Evolutionary conservation across 2,888 invertebrate genomes (phyloP).

Genomic region (Morpho deidamia): DNA sequence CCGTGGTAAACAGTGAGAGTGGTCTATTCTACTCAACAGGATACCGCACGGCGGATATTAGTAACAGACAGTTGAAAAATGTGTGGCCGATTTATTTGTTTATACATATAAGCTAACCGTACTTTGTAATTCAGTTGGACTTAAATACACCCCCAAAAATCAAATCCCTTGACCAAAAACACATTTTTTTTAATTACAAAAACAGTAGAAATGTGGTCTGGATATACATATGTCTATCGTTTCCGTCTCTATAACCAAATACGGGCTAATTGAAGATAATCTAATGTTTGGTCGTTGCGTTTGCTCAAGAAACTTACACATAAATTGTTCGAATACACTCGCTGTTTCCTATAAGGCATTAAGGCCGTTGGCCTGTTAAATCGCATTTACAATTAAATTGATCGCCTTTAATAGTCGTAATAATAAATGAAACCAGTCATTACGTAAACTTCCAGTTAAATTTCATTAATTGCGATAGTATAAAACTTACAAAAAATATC

Average conservation of each 20-base stretch:
- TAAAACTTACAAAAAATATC: too few relatives aligned
- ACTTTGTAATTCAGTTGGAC: too few relatives aligned
- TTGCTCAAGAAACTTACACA: slow-evolving; percentile 22
- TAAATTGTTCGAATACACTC: slow-evolving; percentile 13
- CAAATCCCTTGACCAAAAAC: too few relatives aligned
- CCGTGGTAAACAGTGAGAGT: too few relatives aligned
- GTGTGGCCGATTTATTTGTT: too few relatives aligned
- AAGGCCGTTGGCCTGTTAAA: slow-evolving; percentile 15
- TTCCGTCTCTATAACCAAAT: slow-evolving; percentile 31
- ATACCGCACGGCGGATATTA: too few relatives aligned
- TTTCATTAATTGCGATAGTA: too few relatives aligned
- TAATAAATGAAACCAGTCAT: background rate
- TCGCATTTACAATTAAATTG: slow-evolving; percentile 1
- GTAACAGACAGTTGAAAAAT: too few relatives aligned
- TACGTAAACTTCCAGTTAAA: background rate
- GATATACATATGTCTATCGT: slow-evolving; percentile 7
- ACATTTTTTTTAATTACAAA: too few relatives aligned
- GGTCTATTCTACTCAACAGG: too few relatives aligned
- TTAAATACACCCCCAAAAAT: too few relatives aligned
- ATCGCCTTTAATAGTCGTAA: background rate
- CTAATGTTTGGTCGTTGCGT: slow-evolving; percentile 25
- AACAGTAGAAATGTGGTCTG: background rate
- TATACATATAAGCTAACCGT: too few relatives aligned
- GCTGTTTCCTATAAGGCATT: slow-evolving; percentile 16
- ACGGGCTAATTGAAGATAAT: slow-evolving; percentile 32